Base-by-base conservation (phyloP, 2,888 invertebrate species). In the Dione vanillae region DNA sequence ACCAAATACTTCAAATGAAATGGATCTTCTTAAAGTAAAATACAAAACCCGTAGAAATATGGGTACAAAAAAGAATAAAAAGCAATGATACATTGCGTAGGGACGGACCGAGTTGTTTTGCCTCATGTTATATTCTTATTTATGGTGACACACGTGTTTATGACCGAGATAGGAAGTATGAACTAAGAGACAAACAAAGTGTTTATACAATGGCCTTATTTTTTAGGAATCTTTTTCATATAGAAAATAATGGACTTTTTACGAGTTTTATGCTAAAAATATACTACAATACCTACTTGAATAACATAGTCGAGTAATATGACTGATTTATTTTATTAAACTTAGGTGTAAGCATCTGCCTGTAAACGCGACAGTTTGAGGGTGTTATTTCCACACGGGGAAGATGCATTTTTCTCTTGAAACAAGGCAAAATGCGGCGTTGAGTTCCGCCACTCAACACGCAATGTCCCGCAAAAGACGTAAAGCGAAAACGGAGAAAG, bases 61-160 rank as follows among this genome's bases (percentile, higher is more conserved):
- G n/a, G n/a, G 7, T 27, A 52, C 43, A 74, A 70, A 58, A n/a
- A 62, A 70, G 51, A 16, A 49, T 40, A 52, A 56, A 62, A 56
- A n/a, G n/a, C 12, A 62, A 49, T 70, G 74, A 74, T 74, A 74
- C 67, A 71, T 59, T 43, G 65, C 43, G 65, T 70, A 47, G 51
- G 61, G 68, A 68, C 65, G 65, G 20, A n/a, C 40, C 54, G 62
- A 59, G 56, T 68, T 66, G 70, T 56, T 74, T 68, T 67, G 69
- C 52, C 64, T 66, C 69, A 62, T 65, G 69, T 70, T 68, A 70
- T 45, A 64, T 47, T 35, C 40, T 65, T 74, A 71, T 74, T 70
- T 71, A 74, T 74, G 65, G 58, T 58, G 67, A 61, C 74, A 66
- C 67, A 67, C 62, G 61, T 66, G 70, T 70, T 70, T 72, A 68